A percentile compares a stretch with the other conserved stretches of the same genome.
phyloP scores from a whole-genome alignment of 1,140 invertebrate species.

The Probaryconus sp. region DNA sequence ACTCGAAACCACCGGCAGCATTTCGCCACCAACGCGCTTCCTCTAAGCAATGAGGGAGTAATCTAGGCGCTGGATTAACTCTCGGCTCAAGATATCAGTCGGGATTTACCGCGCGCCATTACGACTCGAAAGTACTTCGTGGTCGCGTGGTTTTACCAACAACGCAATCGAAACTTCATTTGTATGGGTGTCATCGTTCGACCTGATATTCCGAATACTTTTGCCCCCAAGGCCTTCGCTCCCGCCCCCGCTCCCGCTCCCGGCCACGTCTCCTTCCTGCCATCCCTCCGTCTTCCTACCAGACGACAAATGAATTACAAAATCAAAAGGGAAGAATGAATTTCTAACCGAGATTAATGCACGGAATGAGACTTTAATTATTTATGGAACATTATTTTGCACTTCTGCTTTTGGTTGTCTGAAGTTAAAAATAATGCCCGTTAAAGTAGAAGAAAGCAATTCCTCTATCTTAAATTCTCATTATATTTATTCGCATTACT shows the following conservation, averaged over 20 bases:
- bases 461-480: too few species aligned
- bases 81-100: conserved; percentile 69
- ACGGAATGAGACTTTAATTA: too few species aligned
- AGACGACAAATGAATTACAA: too few species aligned
- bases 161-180: conserved; percentile 56
- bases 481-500: too few species aligned
- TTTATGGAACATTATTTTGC: too few species aligned
- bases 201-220: conserved; percentile 26
- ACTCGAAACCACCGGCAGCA: conserved; percentile 53
- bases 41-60: conserved; percentile 69
- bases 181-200: conserved; percentile 41
- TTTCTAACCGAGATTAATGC: too few species aligned
- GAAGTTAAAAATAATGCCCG: too few species aligned
- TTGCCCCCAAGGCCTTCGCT: not conserved
- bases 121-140: conserved; percentile 53
- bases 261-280: too few species aligned
- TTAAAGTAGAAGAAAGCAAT: too few species aligned
- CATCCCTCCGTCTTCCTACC: too few species aligned
- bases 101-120: conserved; percentile 63
- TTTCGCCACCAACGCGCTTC: conserved; percentile 54
- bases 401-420: too few species aligned
- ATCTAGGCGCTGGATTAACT: conserved; percentile 70
- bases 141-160: conserved; percentile 35
- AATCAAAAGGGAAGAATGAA: too few species aligned
- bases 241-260: not conserved